Evolutionary conservation across 1,140 invertebrate genomes (phyloP).

Genomic region (Atta cephalotes): DNA sequence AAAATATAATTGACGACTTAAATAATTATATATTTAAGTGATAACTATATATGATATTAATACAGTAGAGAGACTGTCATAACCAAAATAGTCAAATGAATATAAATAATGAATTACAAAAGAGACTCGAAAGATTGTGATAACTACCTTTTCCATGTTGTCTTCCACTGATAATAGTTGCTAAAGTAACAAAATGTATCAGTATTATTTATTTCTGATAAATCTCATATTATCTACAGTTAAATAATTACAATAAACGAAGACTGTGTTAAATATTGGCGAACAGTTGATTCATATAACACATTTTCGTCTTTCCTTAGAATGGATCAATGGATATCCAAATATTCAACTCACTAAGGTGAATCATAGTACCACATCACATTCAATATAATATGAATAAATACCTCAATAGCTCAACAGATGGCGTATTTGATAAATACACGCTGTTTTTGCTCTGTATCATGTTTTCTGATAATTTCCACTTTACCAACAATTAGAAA

Average conservation of each 20-base stretch:
- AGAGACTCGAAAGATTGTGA: neutral
- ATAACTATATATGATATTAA: neutral
- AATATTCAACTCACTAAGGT: no score
- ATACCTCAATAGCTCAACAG: neutral
- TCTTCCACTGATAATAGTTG: neutral
- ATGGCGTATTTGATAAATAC: constrained; percentile 10
- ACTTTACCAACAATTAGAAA: constrained; percentile 26
- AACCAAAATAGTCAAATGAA: constrained; percentile 7
- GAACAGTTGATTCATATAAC: neutral
- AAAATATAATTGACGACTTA: neutral
- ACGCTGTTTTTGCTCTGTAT: neutral
- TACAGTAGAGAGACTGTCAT: neutral
- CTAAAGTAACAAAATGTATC: neutral
- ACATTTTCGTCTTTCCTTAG: no score
- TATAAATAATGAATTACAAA: constrained; percentile 5
- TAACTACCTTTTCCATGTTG: constrained; percentile 35
- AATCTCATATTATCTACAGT: constrained; percentile 15
- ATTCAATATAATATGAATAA: neutral
- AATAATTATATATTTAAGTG: constrained; percentile 40
- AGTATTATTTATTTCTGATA: neutral
- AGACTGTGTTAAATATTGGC: neutral
- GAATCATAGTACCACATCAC: no score
- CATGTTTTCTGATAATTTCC: neutral
- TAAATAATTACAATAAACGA: neutral
- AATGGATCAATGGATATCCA: no score